Evolutionary conservation across 2,888 invertebrate genomes (phyloP), one percentile per base, ranked within the genome.

Genomic region (Hemaris fuciformis): DNA sequence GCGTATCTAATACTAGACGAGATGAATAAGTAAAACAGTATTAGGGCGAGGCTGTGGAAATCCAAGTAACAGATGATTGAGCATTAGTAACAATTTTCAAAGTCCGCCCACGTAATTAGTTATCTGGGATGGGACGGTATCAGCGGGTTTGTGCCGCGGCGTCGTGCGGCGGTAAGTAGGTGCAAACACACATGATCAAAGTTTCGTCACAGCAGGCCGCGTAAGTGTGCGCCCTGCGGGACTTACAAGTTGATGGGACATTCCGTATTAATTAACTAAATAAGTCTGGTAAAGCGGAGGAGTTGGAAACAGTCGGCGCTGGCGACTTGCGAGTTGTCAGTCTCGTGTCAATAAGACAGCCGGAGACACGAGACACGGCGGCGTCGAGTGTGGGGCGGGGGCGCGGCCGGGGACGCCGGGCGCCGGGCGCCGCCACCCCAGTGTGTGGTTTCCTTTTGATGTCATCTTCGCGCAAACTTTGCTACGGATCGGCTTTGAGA

Each of bases 381-480:
- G 88, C 85, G 88, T 85, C 84, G 85, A 89, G 90, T 87, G 85
- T 84, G 90, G 85, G 89, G 27, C 53, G 53, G 31, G 53, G 87
- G 80, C 79, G 87, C 74, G 76, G 77, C 77, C 72, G 74, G 64
- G 71, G 65, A 27, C 53, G 53, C 27, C 53, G 73, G 77, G 75
- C 66, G 76, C 65, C 71, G 73, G 77, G 75, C 75, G 82, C 76
- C 83, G 80, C 90, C 91, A 83, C 90, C 92, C 91, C 89, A 89
- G 88, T 91, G 89, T 91, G 91, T 91, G 91, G 92, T 91, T 92
- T 91, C 91, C 92, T 91, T 92, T 92, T 92, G 92, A 92, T 91
- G 92, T 92, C 91, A 92, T 92, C 92, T 92, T 92, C 91, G 92
- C 91, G 91, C 91, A 92, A 92, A 92, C 92, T 92, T 92, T 92